Conservation (phyloP, 2,888 invertebrate species). For the Balanococcus diminutus region DNA sequence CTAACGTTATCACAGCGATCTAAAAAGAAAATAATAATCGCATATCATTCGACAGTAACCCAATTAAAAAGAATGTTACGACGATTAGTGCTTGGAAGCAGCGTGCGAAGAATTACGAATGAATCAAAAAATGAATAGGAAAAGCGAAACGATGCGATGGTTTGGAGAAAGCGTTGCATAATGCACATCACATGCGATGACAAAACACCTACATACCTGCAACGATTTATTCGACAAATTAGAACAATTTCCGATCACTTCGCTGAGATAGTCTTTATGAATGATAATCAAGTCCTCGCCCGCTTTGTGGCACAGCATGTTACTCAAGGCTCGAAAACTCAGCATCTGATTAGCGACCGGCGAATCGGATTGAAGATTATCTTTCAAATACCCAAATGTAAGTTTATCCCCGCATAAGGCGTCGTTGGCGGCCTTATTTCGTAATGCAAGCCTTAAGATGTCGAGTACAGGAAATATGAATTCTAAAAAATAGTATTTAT, state of each 20-base stretch:
- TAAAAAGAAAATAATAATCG: conserved; percentile 62
- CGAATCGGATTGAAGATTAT: conserved; percentile 60
- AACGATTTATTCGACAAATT: conserved; percentile 67
- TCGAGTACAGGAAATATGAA: conserved; percentile 89
- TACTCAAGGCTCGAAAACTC: conserved; percentile 77
- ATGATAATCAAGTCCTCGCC: conserved; percentile 71
- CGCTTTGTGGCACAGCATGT: conserved; percentile 75
- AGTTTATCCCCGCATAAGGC: conserved; percentile 64
- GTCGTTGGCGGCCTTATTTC: conserved; percentile 70
- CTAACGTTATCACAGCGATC: conserved; percentile 67
- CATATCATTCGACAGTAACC: background rate
- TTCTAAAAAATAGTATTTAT: conserved; percentile 66
- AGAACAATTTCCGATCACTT: conserved; percentile 65
- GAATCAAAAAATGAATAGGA: no score
- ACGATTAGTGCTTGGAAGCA: background rate
- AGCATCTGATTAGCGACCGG: conserved; percentile 76
- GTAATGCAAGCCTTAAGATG: conserved; percentile 80
- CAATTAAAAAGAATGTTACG: no score
- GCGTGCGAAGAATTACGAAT: no score
- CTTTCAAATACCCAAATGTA: conserved; percentile 58
- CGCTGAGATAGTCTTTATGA: conserved; percentile 66
- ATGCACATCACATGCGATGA: no score
- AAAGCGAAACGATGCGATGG: no score
- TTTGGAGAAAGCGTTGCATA: no score
- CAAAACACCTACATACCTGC: no score